Evolutionary conservation across 2,888 invertebrate species (phyloP).

Genomic region (Conistra vaccinii): DNA sequence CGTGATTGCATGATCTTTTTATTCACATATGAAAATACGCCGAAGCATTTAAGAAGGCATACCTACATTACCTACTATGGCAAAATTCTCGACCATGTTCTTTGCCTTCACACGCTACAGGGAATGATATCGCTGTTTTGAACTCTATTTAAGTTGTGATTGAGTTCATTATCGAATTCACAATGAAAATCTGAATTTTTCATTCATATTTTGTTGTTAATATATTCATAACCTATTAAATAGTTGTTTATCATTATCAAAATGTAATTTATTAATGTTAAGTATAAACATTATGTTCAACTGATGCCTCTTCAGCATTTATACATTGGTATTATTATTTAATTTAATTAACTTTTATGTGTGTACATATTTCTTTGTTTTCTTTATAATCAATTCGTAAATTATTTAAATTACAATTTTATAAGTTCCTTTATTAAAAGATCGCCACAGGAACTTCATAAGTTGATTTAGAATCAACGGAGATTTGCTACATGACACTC

Average conservation of each 20-base stretch:
- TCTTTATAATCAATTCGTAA: neutral
- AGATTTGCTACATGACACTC: conserved; percentile 86
- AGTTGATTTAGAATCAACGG: conserved; percentile 75
- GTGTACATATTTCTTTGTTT: neutral
- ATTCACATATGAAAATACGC: conserved; percentile 74
- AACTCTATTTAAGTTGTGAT: neutral
- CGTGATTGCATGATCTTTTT: conserved; percentile 17
- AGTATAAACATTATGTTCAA: neutral
- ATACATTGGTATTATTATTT: neutral
- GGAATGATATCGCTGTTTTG: neutral
- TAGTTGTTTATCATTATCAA: too few relatives aligned
- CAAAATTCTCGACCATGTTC: neutral
- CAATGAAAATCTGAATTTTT: neutral
- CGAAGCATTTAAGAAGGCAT: neutral
- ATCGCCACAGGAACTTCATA: conserved; percentile 82
- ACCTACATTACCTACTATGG: too few relatives aligned
- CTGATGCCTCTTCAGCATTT: neutral
- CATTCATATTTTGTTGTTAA: too few relatives aligned
- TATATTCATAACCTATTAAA: too few relatives aligned
- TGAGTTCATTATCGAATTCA: neutral
- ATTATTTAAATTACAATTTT: neutral
- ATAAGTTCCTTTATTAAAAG: neutral
- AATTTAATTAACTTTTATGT: neutral
- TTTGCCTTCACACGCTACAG: neutral
- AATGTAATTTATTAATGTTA: neutral